A percentile compares a stretch with the other conserved stretches of the same genome.
phyloP scores from a whole-genome alignment of 2,888 invertebrate species.

The Gortyna flavago region DNA sequence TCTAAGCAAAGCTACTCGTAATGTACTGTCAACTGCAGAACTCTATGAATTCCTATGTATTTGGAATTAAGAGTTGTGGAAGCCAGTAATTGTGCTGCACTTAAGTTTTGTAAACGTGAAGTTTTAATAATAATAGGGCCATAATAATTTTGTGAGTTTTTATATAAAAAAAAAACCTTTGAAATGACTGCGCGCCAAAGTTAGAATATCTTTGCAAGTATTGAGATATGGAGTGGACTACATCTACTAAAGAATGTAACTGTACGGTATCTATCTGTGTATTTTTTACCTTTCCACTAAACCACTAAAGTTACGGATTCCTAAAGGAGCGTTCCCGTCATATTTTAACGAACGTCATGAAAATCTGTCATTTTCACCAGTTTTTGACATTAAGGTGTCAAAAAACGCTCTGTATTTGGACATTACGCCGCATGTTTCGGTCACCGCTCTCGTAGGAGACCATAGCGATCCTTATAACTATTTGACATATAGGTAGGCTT shows the following conservation, averaged over 20 bases:
- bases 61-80: background rate
- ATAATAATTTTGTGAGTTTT: background rate
- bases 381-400: too few species aligned
- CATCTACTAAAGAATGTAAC: background rate
- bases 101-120: background rate
- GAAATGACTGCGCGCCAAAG: background rate
- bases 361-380: too few species aligned
- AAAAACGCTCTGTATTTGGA: too few species aligned
- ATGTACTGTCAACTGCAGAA: slow-evolving; percentile 43
- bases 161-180: too few species aligned
- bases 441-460: too few species aligned
- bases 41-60: background rate
- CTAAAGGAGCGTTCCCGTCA: too few species aligned
- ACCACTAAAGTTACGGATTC: background rate
- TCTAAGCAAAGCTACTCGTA: slow-evolving; percentile 48
- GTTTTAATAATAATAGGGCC: background rate
- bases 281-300: too few species aligned
- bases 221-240: background rate
- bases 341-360: too few species aligned
- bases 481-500: background rate
- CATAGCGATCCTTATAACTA: background rate
- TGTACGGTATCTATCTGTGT: background rate
- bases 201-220: background rate
- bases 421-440: too few species aligned
- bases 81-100: background rate